phyloP scores from a whole-genome alignment of 23 tunicate species.

The Styela plicata region DNA sequence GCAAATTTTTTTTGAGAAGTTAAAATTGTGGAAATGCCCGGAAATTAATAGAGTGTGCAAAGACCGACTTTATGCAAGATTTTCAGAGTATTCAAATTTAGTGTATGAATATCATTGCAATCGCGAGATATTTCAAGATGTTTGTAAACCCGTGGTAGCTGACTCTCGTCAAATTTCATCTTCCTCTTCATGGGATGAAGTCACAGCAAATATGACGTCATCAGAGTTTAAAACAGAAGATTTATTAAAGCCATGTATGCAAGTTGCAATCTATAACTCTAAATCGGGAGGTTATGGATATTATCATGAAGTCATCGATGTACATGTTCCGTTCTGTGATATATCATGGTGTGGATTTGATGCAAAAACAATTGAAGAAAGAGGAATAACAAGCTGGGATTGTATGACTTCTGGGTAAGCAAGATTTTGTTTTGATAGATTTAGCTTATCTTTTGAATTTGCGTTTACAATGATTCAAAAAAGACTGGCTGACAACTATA shows the following conservation, averaged over 20 bases:
- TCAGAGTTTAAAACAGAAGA: conserved; percentile 7
- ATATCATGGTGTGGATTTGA: conserved; percentile 37
- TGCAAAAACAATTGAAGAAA: conserved; percentile 5
- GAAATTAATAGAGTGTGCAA: conserved; percentile 35
- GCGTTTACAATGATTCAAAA: too few species aligned
- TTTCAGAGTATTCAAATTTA: conserved; percentile 33
- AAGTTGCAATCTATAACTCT: conserved; percentile 30
- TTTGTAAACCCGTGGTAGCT: conserved; percentile 19
- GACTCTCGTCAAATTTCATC: neutral
- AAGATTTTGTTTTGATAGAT: too few species aligned
- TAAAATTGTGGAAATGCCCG: conserved; percentile 54
- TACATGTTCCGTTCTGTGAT: conserved; percentile 32
- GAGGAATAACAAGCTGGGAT: conserved; percentile 23
- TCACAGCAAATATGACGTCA: neutral
- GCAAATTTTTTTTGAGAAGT: conserved; percentile 34
- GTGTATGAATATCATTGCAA: conserved; percentile 51
- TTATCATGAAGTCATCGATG: conserved; percentile 25
- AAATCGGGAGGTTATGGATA: conserved; percentile 24
- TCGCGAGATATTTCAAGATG: conserved; percentile 20
- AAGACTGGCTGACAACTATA: too few species aligned
- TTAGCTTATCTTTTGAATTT: too few species aligned
- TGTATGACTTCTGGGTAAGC: conserved; percentile 32
- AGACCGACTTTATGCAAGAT: conserved; percentile 27
- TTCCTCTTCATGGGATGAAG: conserved; percentile 3
- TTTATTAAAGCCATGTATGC: conserved; percentile 28